Evolutionary conservation across 1,140 invertebrate genomes (phyloP), one percentile per base, ranked within the genome.

Genomic region (Tyrophagus putrescentiae): DNA sequence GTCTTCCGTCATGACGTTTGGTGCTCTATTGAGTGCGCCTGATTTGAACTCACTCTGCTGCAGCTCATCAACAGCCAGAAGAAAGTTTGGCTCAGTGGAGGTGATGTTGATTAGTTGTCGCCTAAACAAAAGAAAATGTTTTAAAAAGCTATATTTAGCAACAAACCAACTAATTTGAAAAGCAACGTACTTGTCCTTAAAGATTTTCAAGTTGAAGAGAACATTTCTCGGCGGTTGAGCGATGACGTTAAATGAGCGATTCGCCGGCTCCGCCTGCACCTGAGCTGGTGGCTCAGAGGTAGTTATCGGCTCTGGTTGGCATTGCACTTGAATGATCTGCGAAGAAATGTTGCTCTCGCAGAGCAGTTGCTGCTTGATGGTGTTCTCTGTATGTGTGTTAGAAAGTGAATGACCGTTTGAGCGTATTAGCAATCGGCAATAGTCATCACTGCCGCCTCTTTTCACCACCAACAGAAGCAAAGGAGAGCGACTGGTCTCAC

Each of bases 21-120:
- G n/a, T n/a, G n/a, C n/a, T n/a, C n/a, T n/a, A n/a, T n/a, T n/a
- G n/a, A n/a, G n/a, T n/a, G n/a, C n/a, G n/a, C n/a, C n/a, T n/a
- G n/a, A n/a, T n/a, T 54, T 23, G 4, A 54, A 9, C 18, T 54
- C 13, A 50, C 18, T 48, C 31, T 48, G 45, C 31, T 18, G 45
- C 21, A 54, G 25, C 28, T 54, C 52, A 23, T 31, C 23, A 9
- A 27, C 18, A n/a, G 18, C 28, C 18, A 57, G 34, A 54, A 39
- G 7, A 41, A 57, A 57, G 13, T 6, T 36, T 9, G 56, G 56
- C 18, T 57, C 56, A 41, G 44, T 57, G 3, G 56, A 57, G 23
- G 56, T 57, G 32, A 57, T n/a, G 44, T 57, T 57, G 32, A 39
- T 57, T 34, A 54, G 25, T 54, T 54, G 52, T 32, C 25, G 52